A percentile compares a stretch with the other conserved stretches of the same genome.
phyloP scores from a whole-genome alignment of 2,888 invertebrate genomes.

The Strigamia crassipes region DNA sequence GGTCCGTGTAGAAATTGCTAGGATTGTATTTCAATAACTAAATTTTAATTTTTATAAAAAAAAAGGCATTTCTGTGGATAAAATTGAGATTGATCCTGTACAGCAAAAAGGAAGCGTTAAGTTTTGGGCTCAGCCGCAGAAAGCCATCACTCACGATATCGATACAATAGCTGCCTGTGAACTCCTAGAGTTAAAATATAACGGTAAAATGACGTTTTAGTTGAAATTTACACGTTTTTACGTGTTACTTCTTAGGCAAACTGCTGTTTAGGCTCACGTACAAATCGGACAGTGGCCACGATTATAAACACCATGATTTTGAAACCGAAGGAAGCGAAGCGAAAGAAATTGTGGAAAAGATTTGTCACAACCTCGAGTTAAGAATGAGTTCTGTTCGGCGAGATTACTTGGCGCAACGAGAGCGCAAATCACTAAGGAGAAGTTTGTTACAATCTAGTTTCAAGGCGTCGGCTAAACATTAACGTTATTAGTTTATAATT shows the following conservation, averaged over 20 bases:
- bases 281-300: constrained; percentile 57
- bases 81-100: constrained; percentile 87
- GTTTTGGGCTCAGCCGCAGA: constrained; percentile 65
- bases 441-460: constrained; percentile 11
- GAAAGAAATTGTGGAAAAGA: constrained; percentile 82
- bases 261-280: constrained; percentile 76
- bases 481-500: background rate
- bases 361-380: constrained; percentile 83
- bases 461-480: background rate
- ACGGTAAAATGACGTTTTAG: constrained; percentile 51
- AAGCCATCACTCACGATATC: constrained; percentile 82
- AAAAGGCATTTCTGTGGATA: constrained; percentile 81
- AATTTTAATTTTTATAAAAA: constrained; percentile 20
- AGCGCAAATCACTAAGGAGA: constrained; percentile 60
- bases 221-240: background rate
- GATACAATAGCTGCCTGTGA: constrained; percentile 88
- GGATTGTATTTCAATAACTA: background rate
- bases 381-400: constrained; percentile 77
- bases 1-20: constrained; percentile 59
- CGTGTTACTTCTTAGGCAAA: constrained; percentile 62
- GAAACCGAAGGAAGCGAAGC: constrained; percentile 78
- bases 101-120: constrained; percentile 61
- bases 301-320: constrained; percentile 86
- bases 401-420: constrained; percentile 78
- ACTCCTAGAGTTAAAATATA: constrained; percentile 73